These are phyloP conservation scores for Hyla sarda DNA, from an alignment of 2,113 vertebrate genomes.

Conservation along the genomic window DNA sequence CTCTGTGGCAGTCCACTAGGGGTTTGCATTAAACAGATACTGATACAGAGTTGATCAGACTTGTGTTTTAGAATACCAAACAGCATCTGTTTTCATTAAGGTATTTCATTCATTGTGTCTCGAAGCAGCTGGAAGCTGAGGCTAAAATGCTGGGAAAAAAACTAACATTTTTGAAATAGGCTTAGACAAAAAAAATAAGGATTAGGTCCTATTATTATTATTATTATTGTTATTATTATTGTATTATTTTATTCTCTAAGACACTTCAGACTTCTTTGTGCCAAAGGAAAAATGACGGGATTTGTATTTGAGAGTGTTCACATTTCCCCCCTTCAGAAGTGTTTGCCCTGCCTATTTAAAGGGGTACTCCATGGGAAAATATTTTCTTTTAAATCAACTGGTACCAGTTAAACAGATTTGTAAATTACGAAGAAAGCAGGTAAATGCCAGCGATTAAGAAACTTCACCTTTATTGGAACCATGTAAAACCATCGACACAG, in stretches of 20 bases:
- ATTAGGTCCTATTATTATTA: slow-evolving; percentile 10
- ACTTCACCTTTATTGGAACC: too few relatives aligned
- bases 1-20: too few relatives aligned
- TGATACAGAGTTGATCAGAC: background rate
- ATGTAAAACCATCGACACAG: too few relatives aligned
- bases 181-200: background rate
- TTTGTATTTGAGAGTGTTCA: background rate
- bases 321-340: too few relatives aligned
- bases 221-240: too few relatives aligned
- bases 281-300: background rate
- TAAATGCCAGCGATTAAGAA: too few relatives aligned
- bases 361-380: too few relatives aligned
- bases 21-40: background rate
- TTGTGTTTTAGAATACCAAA: slow-evolving; percentile 42
- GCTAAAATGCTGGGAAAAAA: slow-evolving; percentile 2
- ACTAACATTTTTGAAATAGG: slow-evolving; percentile 6
- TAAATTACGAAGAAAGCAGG: too few relatives aligned
- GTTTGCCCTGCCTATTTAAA: too few relatives aligned
- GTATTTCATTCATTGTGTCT: slow-evolving; percentile 31
- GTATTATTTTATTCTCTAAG: background rate
- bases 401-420: too few relatives aligned
- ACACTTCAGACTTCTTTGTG: background rate
- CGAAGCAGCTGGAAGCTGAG: slow-evolving; percentile 29
- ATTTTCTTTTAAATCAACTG: too few relatives aligned
- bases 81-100: slow-evolving; percentile 46